Conservation (phyloP, 2,113 vertebrate species). For the Peromyscus leucopus region DNA sequence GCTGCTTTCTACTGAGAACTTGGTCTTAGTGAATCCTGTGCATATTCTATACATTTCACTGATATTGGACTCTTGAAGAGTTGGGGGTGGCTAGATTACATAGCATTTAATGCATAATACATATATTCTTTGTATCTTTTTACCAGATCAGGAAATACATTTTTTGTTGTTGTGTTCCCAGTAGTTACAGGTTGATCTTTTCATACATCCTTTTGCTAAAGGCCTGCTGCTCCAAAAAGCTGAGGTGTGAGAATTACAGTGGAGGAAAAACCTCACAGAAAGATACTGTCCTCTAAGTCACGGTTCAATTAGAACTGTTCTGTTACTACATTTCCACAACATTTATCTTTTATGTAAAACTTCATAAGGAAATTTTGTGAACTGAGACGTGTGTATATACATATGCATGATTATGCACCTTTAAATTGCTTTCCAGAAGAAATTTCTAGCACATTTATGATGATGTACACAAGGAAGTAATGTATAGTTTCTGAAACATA, state of each 20-base stretch:
- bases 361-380: neutral
- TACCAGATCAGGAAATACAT: neutral
- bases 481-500: conserved; percentile 2
- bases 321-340: neutral
- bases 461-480: neutral
- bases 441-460: neutral
- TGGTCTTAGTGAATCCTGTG: no score
- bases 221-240: no score
- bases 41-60: no score
- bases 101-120: no score
- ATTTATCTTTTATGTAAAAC: conserved; percentile 1
- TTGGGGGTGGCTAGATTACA: no score
- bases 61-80: no score
- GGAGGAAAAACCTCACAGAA: neutral
- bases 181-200: neutral
- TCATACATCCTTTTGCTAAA: neutral
- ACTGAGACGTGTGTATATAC: neutral
- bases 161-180: neutral
- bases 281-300: neutral
- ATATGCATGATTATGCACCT: neutral
- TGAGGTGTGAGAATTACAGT: neutral
- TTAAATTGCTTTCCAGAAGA: neutral
- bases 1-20: no score
- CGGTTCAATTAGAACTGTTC: neutral
- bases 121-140: neutral